Evolutionary conservation across 2,888 invertebrate species (phyloP).

Genomic region (Penaeus monodon): DNA sequence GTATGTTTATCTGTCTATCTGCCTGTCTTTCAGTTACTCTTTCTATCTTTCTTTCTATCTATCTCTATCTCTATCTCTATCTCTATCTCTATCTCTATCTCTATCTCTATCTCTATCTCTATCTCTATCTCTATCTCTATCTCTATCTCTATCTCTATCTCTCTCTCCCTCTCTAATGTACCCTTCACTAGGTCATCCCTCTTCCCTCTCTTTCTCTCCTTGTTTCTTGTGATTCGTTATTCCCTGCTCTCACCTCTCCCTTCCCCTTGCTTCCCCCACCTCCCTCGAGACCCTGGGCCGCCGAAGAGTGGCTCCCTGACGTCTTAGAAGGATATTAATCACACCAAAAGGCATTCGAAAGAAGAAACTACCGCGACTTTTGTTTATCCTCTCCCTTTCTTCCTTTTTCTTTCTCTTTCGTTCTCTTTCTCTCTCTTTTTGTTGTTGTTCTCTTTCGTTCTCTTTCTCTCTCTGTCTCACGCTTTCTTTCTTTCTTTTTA

Average conservation of each 20-base stretch:
- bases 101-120: background rate
- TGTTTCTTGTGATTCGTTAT: too few relatives aligned
- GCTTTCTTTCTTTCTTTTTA: background rate
- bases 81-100: background rate
- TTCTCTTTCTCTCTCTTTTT: background rate
- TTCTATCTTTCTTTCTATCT: background rate
- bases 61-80: background rate
- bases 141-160: background rate
- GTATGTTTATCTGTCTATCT: background rate
- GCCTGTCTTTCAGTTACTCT: background rate
- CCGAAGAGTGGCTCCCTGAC: too few relatives aligned
- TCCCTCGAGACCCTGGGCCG: too few relatives aligned
- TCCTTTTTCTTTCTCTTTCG: background rate
- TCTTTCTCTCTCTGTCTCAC: background rate
- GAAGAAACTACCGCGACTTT: background rate
- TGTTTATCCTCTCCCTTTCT: slow-evolving; percentile 7
- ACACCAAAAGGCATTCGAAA: too few relatives aligned
- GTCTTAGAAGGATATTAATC: too few relatives aligned
- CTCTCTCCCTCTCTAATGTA: background rate
- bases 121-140: background rate
- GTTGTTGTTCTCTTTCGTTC: background rate
- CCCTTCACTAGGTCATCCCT: too few relatives aligned
- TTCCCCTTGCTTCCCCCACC: too few relatives aligned
- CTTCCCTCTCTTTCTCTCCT: too few relatives aligned
- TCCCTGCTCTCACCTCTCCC: too few relatives aligned